phyloP scores from a whole-genome alignment of 1,140 invertebrate species.

The Dinoponera quadriceps region DNA sequence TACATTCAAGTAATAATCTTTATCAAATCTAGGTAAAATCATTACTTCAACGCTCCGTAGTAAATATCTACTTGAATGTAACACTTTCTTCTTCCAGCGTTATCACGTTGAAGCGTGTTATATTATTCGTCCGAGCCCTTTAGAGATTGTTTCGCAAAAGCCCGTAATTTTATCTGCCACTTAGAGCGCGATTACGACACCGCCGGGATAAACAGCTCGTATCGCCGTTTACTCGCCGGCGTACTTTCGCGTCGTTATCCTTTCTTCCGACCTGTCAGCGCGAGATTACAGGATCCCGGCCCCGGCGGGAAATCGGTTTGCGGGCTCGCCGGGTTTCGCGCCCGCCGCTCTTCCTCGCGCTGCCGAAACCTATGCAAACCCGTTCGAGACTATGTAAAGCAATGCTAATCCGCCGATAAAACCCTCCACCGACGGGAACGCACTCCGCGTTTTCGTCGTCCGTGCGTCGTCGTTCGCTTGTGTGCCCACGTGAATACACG shows the following conservation, averaged over 20 bases:
- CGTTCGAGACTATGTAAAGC: conserved; percentile 83
- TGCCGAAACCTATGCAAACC: conserved; percentile 80
- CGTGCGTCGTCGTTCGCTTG: conserved; percentile 4
- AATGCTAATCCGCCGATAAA: conserved; percentile 84
- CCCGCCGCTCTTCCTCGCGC: conserved; percentile 16
- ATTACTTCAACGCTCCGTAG: too few relatives aligned
- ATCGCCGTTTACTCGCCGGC: conserved; percentile 34
- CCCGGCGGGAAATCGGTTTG: conserved; percentile 70
- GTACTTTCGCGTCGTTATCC: conserved; percentile 39
- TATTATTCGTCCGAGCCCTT: too few relatives aligned
- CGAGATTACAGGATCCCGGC: conserved; percentile 68
- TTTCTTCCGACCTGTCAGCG: conserved; percentile 50
- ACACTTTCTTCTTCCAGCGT: too few relatives aligned
- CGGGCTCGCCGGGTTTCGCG: conserved; percentile 61
- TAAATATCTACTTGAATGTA: too few relatives aligned
- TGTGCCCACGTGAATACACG: neutral
- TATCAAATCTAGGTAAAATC: too few relatives aligned
- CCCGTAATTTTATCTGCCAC: neutral
- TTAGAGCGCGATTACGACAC: conserved; percentile 4
- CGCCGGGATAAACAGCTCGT: conserved; percentile 35
- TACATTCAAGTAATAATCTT: too few relatives aligned
- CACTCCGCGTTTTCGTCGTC: conserved; percentile 59
- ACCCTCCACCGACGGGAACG: conserved; percentile 72
- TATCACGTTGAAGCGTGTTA: too few relatives aligned
- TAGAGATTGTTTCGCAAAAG: too few relatives aligned